These are phyloP conservation scores for Helobdella robusta DNA, from an alignment of 2,888 invertebrate species.

Conservation along the genomic window DNA sequence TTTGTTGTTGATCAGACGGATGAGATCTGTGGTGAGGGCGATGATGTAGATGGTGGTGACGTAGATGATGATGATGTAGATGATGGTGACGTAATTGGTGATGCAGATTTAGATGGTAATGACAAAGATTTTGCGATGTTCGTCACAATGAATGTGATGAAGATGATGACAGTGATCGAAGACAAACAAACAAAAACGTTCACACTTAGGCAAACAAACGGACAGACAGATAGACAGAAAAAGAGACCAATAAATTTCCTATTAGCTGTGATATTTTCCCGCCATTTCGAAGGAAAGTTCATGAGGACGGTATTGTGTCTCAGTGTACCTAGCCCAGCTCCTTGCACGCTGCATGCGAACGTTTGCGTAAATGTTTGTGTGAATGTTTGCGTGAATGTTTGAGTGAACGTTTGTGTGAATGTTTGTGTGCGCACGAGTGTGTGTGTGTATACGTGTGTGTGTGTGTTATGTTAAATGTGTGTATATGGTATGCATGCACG, in stretches of 20 bases:
- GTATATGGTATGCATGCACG: no score
- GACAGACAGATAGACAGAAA: no score
- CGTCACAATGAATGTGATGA: neutral
- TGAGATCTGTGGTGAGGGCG: constrained; percentile 42
- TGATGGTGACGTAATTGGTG: neutral
- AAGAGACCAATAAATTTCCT: constrained; percentile 44
- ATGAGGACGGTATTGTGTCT: constrained; percentile 95
- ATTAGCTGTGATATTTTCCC: constrained; percentile 59
- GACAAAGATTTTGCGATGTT: neutral
- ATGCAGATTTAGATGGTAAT: neutral
- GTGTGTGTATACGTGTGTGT: neutral
- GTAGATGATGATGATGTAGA: no score
- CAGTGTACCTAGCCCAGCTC: constrained; percentile 89
- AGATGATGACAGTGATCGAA: neutral
- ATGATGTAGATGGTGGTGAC: neutral
- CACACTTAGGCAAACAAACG: no score
- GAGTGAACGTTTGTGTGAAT: no score
- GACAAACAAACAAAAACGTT: no score
- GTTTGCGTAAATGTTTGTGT: neutral
- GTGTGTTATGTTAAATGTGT: neutral
- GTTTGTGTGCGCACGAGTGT: no score
- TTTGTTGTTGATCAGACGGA: constrained; percentile 67
- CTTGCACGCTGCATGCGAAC: constrained; percentile 66
- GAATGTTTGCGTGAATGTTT: neutral
- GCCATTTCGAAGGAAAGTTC: constrained; percentile 97